Conservation (phyloP, 1,140 invertebrate genomes). For the Ptiloglossa arizonensis region DNA sequence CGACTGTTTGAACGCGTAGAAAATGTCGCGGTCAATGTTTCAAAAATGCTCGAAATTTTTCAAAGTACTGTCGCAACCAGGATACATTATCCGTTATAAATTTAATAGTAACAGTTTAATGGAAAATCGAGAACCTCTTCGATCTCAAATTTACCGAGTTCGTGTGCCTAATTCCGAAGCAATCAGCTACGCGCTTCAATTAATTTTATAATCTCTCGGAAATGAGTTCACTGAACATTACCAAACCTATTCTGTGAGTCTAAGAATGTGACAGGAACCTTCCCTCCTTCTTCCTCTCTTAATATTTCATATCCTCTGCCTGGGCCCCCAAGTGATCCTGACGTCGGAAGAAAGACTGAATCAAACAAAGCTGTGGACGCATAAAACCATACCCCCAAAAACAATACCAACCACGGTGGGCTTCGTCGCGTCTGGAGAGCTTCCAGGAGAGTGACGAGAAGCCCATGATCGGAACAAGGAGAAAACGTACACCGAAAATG, state of each 20-base stretch:
- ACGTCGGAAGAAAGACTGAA: constrained; percentile 36
- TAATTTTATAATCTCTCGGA: too few species aligned
- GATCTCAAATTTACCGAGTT: too few species aligned
- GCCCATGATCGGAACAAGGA: not conserved
- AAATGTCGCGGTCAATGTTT: not conserved
- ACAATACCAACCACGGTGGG: constrained; percentile 43
- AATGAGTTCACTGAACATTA: constrained; percentile 35
- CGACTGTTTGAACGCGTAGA: not conserved
- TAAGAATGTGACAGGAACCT: constrained; percentile 2
- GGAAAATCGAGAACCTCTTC: too few species aligned
- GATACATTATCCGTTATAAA: too few species aligned
- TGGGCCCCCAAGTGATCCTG: constrained; percentile 43
- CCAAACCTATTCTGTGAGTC: not conserved
- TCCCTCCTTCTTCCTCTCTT: constrained; percentile 23
- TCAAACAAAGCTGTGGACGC: constrained; percentile 36
- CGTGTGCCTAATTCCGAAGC: not conserved
- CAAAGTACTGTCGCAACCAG: too few species aligned
- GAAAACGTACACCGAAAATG: not conserved
- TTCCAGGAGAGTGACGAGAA: not conserved
- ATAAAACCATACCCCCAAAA: constrained; percentile 44
- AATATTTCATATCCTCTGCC: constrained; percentile 28
- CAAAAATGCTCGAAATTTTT: not conserved
- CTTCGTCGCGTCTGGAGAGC: constrained; percentile 26
- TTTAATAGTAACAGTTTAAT: too few species aligned
- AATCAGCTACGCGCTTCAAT: too few species aligned